These are phyloP conservation scores for Microchirus variegatus DNA, from an alignment of 2,797 vertebrate genomes.

Conservation along the genomic window DNA sequence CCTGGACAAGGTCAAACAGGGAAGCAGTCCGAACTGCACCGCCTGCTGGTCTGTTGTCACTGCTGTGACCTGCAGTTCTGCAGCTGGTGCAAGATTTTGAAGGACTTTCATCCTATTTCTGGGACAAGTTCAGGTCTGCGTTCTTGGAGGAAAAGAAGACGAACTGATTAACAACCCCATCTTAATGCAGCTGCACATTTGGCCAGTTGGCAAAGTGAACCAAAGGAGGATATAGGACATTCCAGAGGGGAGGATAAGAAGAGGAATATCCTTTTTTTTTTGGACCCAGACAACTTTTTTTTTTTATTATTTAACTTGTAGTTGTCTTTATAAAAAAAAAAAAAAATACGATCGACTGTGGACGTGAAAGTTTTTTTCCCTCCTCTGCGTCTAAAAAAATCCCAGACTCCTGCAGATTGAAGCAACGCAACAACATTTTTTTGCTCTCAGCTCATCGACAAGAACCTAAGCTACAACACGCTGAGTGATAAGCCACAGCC, in stretches of 20 bases:
- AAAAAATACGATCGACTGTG: too few relatives aligned
- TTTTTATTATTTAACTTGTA: too few relatives aligned
- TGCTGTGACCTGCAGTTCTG: slow-evolving; percentile 1
- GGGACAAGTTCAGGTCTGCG: slow-evolving; percentile 17
- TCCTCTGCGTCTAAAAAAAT: slow-evolving; percentile 34
- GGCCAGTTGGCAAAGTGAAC: slow-evolving; percentile 28
- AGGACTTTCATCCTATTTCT: slow-evolving; percentile 22
- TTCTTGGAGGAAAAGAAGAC: slow-evolving; percentile 29
- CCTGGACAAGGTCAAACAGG: slow-evolving; percentile 44
- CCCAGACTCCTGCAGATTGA: slow-evolving; percentile 12
- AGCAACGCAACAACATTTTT: slow-evolving; percentile 13
- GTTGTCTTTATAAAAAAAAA: too few relatives aligned
- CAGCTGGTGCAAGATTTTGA: slow-evolving; percentile 19
- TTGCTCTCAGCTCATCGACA: background rate
- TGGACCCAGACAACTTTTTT: background rate
- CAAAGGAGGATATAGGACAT: slow-evolving; percentile 22
- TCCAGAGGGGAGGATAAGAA: slow-evolving; percentile 16
- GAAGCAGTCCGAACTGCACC: slow-evolving; percentile 1
- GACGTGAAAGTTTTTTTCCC: slow-evolving; percentile 43
- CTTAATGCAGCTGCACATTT: slow-evolving; percentile 5
- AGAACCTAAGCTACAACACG: background rate
- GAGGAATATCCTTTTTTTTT: slow-evolving; percentile 16
- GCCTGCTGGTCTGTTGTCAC: slow-evolving; percentile 11
- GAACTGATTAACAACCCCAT: background rate
- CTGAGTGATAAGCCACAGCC: background rate